Percentiles rank a stretch among this genome's conserved stretches.
These are phyloP conservation scores for Hirudo medicinalis DNA, from an alignment of 1,140 invertebrate species.

Conservation along the genomic window DNA sequence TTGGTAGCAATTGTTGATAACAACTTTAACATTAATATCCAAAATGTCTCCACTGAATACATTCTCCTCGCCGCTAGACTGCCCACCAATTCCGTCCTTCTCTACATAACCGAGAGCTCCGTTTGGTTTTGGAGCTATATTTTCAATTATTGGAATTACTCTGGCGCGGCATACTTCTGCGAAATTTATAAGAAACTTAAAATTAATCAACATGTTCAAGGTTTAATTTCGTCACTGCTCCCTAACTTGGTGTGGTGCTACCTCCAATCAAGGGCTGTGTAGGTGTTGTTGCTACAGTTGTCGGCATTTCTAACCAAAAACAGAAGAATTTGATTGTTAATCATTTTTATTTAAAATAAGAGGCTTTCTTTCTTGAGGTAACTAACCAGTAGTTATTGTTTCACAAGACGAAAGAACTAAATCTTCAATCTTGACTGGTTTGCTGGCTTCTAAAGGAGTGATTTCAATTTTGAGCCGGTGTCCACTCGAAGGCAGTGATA, in stretches of 20 bases:
- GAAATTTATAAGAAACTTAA: not conserved
- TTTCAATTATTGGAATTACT: not conserved
- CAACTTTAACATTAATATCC: not conserved
- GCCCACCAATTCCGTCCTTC: not conserved
- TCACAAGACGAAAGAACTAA: not conserved
- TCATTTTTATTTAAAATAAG: not conserved
- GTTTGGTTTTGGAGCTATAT: not conserved
- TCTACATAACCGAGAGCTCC: not conserved
- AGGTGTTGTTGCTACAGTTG: not conserved
- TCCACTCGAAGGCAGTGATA: not conserved
- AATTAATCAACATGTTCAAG: no score
- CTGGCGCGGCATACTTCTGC: not conserved
- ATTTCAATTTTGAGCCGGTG: conserved; percentile 4
- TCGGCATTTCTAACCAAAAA: not conserved
- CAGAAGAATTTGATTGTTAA: not conserved
- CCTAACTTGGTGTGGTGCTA: not conserved
- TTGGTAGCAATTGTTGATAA: conserved; percentile 3
- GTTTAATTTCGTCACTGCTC: no score
- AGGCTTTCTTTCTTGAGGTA: not conserved
- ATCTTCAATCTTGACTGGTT: not conserved
- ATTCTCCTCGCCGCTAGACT: not conserved
- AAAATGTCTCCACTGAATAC: conserved; percentile 6
- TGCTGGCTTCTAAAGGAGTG: not conserved
- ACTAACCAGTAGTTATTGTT: not conserved
- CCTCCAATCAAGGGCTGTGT: not conserved